Conservation (phyloP, 2,113 vertebrate species). For the Ptyas mucosa region DNA sequence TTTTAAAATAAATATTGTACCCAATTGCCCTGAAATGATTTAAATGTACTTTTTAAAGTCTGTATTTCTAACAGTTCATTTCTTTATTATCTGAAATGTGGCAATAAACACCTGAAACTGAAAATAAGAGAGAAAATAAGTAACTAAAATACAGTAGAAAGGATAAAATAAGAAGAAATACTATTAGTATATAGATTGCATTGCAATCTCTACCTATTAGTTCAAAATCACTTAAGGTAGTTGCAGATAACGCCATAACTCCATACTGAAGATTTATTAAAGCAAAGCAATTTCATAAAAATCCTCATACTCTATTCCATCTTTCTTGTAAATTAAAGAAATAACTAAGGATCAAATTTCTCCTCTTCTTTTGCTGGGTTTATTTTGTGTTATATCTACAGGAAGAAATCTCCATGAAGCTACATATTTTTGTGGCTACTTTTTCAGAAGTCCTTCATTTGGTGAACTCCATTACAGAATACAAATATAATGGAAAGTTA, state of each 20-base stretch:
- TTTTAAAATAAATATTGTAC: background rate
- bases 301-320: too few relatives aligned
- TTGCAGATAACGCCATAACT: background rate
- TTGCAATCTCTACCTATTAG: background rate
- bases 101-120: background rate
- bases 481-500: background rate
- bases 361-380: background rate
- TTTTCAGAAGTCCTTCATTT: background rate
- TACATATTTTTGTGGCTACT: background rate
- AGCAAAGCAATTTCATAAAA: background rate
- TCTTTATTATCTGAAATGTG: background rate
- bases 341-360: background rate
- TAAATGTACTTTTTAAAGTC: background rate
- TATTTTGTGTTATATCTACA: background rate
- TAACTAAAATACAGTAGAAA: background rate
- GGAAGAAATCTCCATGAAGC: background rate
- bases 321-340: background rate
- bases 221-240: background rate
- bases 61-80: background rate
- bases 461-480: background rate
- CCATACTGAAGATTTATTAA: background rate
- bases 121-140: background rate
- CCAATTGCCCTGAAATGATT: background rate
- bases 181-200: background rate
- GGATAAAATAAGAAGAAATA: background rate